A percentile compares a stretch with the other conserved stretches of the same genome.
phyloP scores from a whole-genome alignment of 2,888 invertebrate genomes.

The Diarsia dahlii region DNA sequence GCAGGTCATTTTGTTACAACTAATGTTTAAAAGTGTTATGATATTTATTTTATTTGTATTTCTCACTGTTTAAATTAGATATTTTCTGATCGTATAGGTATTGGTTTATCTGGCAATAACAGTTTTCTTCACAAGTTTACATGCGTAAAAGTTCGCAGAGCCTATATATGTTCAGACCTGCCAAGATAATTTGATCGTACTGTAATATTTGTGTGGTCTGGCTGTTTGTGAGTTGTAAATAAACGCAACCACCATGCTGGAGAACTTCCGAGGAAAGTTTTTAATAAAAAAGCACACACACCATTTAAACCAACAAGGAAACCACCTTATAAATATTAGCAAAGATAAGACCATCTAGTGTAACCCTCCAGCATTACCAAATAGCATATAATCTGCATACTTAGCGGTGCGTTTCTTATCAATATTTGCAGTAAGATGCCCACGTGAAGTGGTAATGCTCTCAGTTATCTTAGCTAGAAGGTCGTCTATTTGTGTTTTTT shows the following conservation, averaged over 20 bases:
- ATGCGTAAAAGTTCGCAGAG: no score
- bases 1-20: no score
- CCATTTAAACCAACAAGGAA: neutral
- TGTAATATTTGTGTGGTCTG: no score
- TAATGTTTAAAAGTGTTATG: no score
- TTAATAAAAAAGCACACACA: neutral
- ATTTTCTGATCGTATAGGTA: no score
- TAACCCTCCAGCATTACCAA: constrained; percentile 24
- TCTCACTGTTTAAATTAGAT: no score
- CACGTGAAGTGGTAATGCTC: constrained; percentile 24
- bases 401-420: constrained; percentile 45
- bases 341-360: constrained; percentile 8
- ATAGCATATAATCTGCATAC: constrained; percentile 27
- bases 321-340: constrained; percentile 18
- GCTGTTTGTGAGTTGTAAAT: neutral
- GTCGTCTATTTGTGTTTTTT: constrained; percentile 14
- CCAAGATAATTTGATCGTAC: no score
- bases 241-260: neutral
- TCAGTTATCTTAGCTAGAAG: constrained; percentile 29
- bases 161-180: no score
- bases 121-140: no score
- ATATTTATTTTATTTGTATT: no score
- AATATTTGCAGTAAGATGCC: constrained; percentile 22
- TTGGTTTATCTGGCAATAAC: no score
- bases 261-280: neutral